These are phyloP conservation scores for Sakesphorus luctuosus DNA, from an alignment of 2,113 vertebrate species.

Conservation along the genomic window DNA sequence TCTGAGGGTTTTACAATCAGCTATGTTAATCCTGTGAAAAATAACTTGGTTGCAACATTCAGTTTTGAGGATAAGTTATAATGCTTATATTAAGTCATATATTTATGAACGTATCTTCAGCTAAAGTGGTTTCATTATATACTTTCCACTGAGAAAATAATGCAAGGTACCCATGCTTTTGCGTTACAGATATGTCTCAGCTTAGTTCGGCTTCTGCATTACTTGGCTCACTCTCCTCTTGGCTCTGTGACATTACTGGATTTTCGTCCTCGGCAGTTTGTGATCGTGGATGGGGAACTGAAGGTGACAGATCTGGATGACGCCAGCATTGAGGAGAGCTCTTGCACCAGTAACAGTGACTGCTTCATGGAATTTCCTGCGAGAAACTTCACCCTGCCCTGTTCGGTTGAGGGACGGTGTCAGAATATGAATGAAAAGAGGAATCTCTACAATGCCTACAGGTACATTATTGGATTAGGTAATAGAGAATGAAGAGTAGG, in stretches of 20 bases:
- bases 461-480: constrained; percentile 56
- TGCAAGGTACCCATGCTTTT: not conserved
- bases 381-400: constrained; percentile 86
- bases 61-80: not conserved
- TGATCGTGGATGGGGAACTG: constrained; percentile 85
- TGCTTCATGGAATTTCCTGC: constrained; percentile 88
- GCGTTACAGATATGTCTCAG: constrained; percentile 85
- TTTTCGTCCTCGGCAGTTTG: constrained; percentile 91
- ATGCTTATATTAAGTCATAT: not conserved
- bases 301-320: constrained; percentile 90
- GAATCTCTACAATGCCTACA: constrained; percentile 91
- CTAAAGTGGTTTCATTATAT: not conserved
- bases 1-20: constrained; percentile 38
- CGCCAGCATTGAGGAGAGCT: constrained; percentile 83
- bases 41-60: not conserved
- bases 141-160: not conserved
- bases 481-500: not conserved
- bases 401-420: constrained; percentile 82
- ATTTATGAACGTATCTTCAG: not conserved
- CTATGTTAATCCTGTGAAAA: constrained; percentile 38
- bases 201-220: constrained; percentile 85
- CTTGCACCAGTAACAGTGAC: constrained; percentile 73
- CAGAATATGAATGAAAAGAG: constrained; percentile 87
- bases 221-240: constrained; percentile 88
- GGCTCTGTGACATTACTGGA: constrained; percentile 88